A percentile compares a stretch with the other conserved stretches of the same genome.
Evolutionary conservation across 2,113 vertebrate genomes (phyloP).

Genomic region (Ellobius talpinus): DNA sequence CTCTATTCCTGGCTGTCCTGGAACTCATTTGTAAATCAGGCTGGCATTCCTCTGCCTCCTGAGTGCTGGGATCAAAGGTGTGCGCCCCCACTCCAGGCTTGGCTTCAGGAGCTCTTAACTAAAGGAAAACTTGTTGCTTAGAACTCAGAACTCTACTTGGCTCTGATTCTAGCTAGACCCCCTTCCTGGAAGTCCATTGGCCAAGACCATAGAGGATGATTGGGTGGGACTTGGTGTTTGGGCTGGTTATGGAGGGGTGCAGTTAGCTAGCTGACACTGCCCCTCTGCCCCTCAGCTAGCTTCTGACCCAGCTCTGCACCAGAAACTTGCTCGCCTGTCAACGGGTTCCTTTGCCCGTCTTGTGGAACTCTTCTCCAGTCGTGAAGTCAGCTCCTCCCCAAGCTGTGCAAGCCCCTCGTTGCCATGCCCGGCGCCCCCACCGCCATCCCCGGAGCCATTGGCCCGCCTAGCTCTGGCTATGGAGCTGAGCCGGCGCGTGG

Average conservation of each 20-base stretch:
- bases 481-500: conserved; percentile 85
- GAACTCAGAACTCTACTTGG: background rate
- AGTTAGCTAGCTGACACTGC: background rate
- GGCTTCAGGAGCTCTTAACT: background rate
- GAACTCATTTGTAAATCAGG: background rate
- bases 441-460: conserved; percentile 76
- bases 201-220: background rate
- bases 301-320: conserved; percentile 78
- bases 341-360: conserved; percentile 80
- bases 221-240: background rate
- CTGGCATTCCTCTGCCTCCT: background rate
- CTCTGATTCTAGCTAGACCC: background rate
- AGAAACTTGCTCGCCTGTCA: conserved; percentile 78
- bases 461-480: conserved; percentile 85
- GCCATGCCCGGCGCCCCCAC: conserved; percentile 43
- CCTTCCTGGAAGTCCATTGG: background rate
- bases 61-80: background rate
- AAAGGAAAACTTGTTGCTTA: background rate
- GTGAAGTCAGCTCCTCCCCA: background rate
- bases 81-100: background rate
- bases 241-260: background rate
- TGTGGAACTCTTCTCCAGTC: conserved; percentile 82
- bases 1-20: background rate
- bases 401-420: background rate
- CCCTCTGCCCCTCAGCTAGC: conserved; percentile 75